A percentile compares a stretch with the other conserved stretches of the same genome.
Evolutionary conservation across 2,797 vertebrate genomes (phyloP).

Genomic region (Scomberomorus guttatus): DNA sequence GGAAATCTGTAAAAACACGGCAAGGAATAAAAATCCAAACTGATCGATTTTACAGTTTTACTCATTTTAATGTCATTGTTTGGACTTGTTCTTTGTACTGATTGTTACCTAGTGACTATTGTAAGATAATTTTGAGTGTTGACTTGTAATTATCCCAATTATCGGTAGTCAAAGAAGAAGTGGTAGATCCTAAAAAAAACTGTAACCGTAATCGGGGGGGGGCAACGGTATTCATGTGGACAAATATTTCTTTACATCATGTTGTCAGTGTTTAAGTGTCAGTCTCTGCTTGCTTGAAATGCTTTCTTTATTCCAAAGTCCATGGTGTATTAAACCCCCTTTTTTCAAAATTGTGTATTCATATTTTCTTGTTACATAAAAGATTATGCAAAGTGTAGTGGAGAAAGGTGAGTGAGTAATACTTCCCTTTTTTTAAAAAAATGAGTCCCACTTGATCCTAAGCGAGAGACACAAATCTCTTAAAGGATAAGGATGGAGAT

Average conservation of each 20-base stretch:
- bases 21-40: neutral
- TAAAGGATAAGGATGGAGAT: no score
- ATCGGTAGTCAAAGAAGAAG: neutral
- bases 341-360: neutral
- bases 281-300: neutral
- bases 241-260: neutral
- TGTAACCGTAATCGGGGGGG: neutral
- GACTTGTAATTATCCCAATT: neutral
- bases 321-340: neutral
- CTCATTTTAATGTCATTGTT: neutral
- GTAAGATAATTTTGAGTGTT: neutral
- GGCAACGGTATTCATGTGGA: neutral
- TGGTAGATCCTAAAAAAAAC: neutral
- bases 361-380: neutral
- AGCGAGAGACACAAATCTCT: no score
- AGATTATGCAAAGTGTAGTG: neutral
- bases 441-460: no score
- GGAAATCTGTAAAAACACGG: neutral
- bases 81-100: neutral
- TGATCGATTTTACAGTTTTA: neutral
- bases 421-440: neutral
- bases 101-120: neutral
- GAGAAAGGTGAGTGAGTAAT: neutral
- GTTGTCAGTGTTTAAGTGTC: neutral
- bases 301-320: neutral